Evolutionary conservation across 2,113 vertebrate species (phyloP).

Genomic region (Zapornia atra): DNA sequence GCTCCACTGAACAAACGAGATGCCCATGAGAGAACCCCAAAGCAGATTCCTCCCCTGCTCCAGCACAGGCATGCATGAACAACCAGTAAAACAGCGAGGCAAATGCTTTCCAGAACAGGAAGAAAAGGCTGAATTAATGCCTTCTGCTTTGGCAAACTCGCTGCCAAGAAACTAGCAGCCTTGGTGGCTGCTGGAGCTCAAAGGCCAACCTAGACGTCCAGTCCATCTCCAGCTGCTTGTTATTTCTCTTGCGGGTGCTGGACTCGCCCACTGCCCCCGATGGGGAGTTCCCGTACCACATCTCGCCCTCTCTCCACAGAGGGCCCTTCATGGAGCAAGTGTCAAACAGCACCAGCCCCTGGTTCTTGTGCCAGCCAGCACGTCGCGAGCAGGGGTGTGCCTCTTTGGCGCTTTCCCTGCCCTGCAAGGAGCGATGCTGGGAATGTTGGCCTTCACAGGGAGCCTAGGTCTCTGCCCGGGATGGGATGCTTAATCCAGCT

Average conservation of each 20-base stretch:
- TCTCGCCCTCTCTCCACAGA: neutral
- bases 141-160: conserved; percentile 1
- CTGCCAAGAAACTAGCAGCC: neutral
- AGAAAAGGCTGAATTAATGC: neutral
- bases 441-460: neutral
- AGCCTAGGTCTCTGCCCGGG: neutral
- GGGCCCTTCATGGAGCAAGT: neutral
- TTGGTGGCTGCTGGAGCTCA: neutral
- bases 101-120: neutral
- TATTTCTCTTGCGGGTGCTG: neutral
- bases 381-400: neutral
- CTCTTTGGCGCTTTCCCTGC: neutral
- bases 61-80: neutral
- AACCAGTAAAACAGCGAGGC: neutral
- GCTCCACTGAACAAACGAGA: neutral
- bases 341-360: neutral
- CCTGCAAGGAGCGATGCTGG: neutral
- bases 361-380: accelerated
- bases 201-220: neutral
- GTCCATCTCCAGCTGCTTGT: neutral
- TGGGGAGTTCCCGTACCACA: neutral
- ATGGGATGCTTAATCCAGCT: neutral
- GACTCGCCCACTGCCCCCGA: neutral
- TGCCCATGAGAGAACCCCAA: neutral
- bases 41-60: neutral